Evolutionary conservation across 2,888 invertebrate species (phyloP), one percentile per base, ranked within the genome.

Genomic region (Rhodophaea formosa): DNA sequence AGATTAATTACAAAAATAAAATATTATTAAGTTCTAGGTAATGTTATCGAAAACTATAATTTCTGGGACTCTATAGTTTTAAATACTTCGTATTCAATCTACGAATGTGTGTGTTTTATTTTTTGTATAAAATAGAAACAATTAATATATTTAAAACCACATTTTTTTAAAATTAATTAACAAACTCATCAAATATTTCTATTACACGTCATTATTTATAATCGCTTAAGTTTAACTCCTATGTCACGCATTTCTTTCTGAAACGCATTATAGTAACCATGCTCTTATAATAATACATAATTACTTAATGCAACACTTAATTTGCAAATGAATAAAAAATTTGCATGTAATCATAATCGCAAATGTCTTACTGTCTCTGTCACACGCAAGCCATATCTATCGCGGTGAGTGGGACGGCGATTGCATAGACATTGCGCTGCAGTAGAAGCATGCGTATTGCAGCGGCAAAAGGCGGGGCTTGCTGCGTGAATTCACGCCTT

Each of bases 301-400:
- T 88, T 86, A 87, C 82, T 77, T 82, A 84, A 86, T 84, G 83
- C 84, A 84, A 78, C 74, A 79, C 79, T 84, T 85, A 83, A 85
- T 89, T 85, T 86, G 82, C 87, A 83, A 86, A 79, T 86, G 84
- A 85, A 87, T 84, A 83, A 86, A 84, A 88, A 87, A 87, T 84
- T 87, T 87, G 84, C 88, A 89, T 88, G 77, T 83, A 72, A 83
- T 84, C 74, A 78, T 80, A 77, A 80, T 79, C 74, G 77, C 79
- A 79, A 81, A 75, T 72, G 63, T 64, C 62, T 62, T 68, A 59
- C 81, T 63, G 68, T 86, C 86, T 68, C 71, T 76, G 46, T 79
- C 81, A 59, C 68, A 62, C 77, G 1, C 43, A 14, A 6, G 23
- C 7, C 17, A 62, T 59, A 62, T 32, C 59, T 67, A 68, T 74